Evolutionary conservation across 2,113 vertebrate species (phyloP).

Genomic region (Arizona elegans): DNA sequence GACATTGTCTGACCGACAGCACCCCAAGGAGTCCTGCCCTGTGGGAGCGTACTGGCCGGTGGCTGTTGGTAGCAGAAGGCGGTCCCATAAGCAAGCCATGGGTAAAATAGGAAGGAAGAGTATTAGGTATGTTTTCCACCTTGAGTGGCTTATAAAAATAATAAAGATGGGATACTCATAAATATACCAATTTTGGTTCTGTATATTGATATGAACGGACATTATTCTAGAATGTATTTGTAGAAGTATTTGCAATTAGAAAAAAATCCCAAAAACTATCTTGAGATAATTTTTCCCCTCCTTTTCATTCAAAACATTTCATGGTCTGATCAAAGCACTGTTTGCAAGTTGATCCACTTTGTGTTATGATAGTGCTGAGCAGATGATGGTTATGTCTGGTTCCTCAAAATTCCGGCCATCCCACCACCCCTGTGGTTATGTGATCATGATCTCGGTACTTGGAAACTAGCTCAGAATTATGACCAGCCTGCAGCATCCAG

Average conservation of each 20-base stretch:
- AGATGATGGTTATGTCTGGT: background rate
- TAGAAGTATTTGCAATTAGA: conserved; percentile 8
- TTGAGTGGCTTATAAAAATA: background rate
- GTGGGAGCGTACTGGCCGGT: no score
- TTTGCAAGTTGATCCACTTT: conserved; percentile 18
- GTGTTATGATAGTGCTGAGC: background rate
- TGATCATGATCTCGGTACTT: background rate
- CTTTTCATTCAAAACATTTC: conserved; percentile 25
- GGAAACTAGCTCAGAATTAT: background rate
- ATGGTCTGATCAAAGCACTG: conserved; percentile 13
- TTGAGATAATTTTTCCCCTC: background rate
- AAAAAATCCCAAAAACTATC: conserved; percentile 18
- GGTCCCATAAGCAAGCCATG: no score
- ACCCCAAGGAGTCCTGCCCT: no score
- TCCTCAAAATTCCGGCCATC: background rate
- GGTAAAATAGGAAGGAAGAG: background rate
- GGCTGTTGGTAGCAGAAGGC: no score
- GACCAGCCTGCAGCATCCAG: background rate
- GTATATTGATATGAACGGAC: background rate
- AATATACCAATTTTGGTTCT: background rate
- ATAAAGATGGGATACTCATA: background rate
- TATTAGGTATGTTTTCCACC: background rate
- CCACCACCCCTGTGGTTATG: background rate
- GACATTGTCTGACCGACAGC: no score
- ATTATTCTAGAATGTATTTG: background rate